Evolutionary conservation across 2,888 invertebrate species (phyloP), one percentile per base, ranked within the genome.

Genomic region (Clepsis dumicolana): DNA sequence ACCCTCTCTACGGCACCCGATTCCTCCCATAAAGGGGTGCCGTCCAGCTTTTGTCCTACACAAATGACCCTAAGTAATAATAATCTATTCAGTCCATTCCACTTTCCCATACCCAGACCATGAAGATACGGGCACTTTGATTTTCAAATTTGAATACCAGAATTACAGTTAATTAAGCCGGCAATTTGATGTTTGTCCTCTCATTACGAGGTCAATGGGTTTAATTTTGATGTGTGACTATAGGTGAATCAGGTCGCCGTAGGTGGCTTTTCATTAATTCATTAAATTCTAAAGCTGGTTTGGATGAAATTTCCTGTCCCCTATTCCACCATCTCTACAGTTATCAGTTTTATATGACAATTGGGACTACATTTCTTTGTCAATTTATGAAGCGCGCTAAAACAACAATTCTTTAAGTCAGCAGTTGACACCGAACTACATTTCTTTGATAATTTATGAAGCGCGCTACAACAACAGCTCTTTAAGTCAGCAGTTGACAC

Each of bases 1-100:
- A 29, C 29, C 29, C 29, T 29, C 68, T 68, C 68, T n/a, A 68
- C 25, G 8, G 52, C 68, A 59, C 64, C 60, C 61, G 10, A 54
- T 71, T 69, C 72, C 71, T 48, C 74, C 73, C 80, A 80, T 81
- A 83, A 88, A 89, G 85, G 90, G 87, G 86, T 85, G 80, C 75
- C 74, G 83, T 82, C 81, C 83, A 78, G 81, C 85, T 84, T 88
- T 93, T 91, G 91, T 93, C 86, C 88, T 77, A 77, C 82, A 80
- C 87, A 91, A 92, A 91, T 93, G 92, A 92, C 91, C 92, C 92
- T 86, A 86, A 86, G 85, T 84, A 87, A 89, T 88, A 89, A 92
- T 91, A 85, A 91, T 88, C 83, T 81, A 90, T 90, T 90, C 88
- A 91, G 81, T 80, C 79, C 82, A 81, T 80, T 86, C 85, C 82